Evolutionary conservation across 2,888 invertebrate species (phyloP), one percentile per base, ranked within the genome.

Genomic region (Strigamia crassipes): DNA sequence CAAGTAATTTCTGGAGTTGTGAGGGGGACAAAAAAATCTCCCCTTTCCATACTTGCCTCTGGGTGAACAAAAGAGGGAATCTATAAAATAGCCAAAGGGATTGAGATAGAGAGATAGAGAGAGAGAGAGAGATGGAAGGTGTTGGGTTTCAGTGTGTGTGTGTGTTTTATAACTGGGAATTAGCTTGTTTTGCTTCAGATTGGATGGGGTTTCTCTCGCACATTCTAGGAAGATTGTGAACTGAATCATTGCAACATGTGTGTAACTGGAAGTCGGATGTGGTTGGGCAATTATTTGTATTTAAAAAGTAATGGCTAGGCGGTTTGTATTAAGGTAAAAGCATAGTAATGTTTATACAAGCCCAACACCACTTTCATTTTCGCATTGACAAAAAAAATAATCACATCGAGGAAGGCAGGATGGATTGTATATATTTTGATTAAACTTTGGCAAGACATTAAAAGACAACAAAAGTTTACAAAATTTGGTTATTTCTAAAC

Each of bases 51-150:
- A 27, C 27, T 66, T 66, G 27, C 66, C 15, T 31, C 8, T 66
- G 66, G 66, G 66, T 66, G 66, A 66, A 66, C 23, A 31, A 66
- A 66, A 66, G 66, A 34, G 66, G 66, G 66, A 27, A 66, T 66
- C 27, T 66, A 27, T 66, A 66, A 27, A 66, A 66, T 66, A n/a
- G 61, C 61, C 61, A 61, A 21, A 61, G 61, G 61, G 61, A 21
- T 61, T 61, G 61, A 61, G 23, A 15, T 21, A 34, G 4, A 34
- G 34, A 34, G 34, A 34, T 6, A 34, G 3, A 34, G 34, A 34
- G 34, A 34, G 10, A 3, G 61, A 2, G 18, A n/a, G 61, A 61
- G 61, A 42, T 6, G 61, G 61, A 66, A 23, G 27, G 66, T 31
- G 66, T 66, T 66, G 66, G 66, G 27, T 66, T 66, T 23, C 66